Conservation (phyloP, 2,113 vertebrate genomes). For the Corapipo altera region DNA sequence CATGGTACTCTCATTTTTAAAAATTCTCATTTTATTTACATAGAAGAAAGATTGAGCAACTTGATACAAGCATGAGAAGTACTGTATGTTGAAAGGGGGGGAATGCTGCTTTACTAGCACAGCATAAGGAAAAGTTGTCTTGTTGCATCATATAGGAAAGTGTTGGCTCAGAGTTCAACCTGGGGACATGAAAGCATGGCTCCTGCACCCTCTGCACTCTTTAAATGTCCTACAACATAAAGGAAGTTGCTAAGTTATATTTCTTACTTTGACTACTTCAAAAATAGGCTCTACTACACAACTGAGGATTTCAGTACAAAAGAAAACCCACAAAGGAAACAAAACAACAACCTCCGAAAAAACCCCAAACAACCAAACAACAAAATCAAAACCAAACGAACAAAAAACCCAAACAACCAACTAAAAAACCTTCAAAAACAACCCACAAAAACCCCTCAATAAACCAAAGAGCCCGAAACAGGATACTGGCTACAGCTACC, state of each 20-base stretch:
- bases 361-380: neutral
- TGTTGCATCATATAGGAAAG: neutral
- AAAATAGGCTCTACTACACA: neutral
- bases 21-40: slow-evolving; percentile 44
- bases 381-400: neutral
- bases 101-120: neutral
- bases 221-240: neutral
- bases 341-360: neutral
- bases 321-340: neutral
- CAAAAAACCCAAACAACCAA: neutral
- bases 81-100: neutral
- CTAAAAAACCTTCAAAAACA: neutral
- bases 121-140: neutral
- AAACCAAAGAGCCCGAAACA: neutral
- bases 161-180: neutral
- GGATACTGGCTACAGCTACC: neutral
- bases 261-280: neutral
- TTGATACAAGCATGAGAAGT: neutral
- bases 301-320: neutral
- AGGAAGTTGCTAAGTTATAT: neutral
- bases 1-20: neutral
- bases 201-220: neutral
- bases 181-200: rapidly evolving
- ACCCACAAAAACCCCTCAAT: neutral
- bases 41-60: neutral